phyloP scores from a whole-genome alignment of 2,797 vertebrate species.

The Netta rufina region DNA sequence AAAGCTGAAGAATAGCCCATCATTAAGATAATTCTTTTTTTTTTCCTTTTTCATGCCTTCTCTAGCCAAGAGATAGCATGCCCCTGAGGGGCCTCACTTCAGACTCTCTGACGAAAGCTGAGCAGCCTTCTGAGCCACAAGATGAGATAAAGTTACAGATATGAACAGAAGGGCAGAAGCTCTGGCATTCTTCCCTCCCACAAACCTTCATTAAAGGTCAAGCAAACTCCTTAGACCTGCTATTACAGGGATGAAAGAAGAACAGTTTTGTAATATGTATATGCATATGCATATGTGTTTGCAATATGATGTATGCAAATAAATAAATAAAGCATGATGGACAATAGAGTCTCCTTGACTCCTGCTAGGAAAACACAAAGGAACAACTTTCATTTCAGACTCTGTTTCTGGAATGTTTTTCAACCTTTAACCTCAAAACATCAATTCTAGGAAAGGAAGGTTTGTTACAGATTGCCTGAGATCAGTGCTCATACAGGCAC shows the following conservation, averaged over 20 bases:
- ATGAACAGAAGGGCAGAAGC: slow-evolving; percentile 21
- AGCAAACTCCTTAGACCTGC: slow-evolving; percentile 12
- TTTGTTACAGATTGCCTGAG: background rate
- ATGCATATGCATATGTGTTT: too few species aligned
- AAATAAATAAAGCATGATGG: background rate
- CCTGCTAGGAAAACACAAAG: background rate
- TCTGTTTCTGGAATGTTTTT: background rate
- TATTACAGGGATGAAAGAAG: slow-evolving; percentile 9
- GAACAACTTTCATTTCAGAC: background rate
- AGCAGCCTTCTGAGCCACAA: slow-evolving; percentile 31
- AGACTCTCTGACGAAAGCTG: slow-evolving; percentile 44
- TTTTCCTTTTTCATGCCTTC: slow-evolving; percentile 22
- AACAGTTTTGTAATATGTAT: background rate
- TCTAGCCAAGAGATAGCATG: background rate
- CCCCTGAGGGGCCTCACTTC: slow-evolving; percentile 12
- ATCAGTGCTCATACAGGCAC: background rate
- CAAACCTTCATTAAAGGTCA: slow-evolving; percentile 47
- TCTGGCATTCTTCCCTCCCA: slow-evolving; percentile 37
- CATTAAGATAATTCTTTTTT: background rate
- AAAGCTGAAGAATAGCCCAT: slow-evolving; percentile 10
- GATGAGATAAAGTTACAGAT: slow-evolving; percentile 55
- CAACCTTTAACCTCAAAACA: background rate
- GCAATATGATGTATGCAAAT: background rate
- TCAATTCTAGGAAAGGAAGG: background rate
- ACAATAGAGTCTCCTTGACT: background rate